Percentiles rank a stretch among this genome's conserved stretches.
These are phyloP conservation scores for Monochamus alternatus DNA, from an alignment of 2,888 invertebrate species.

Conservation along the genomic window DNA sequence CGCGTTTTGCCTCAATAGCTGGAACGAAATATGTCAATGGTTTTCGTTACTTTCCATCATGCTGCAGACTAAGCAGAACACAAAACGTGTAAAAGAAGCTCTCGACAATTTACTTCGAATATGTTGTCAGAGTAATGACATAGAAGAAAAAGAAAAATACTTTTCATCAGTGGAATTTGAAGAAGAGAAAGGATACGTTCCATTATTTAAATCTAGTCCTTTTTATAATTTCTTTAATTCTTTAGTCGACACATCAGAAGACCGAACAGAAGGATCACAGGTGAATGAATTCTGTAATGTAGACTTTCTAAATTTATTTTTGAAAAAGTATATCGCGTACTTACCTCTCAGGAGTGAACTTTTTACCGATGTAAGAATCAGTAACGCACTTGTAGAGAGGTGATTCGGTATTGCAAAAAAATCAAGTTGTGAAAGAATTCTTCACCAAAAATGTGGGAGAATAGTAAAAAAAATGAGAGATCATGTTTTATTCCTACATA, in stretches of 20 bases:
- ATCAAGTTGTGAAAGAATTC: neutral
- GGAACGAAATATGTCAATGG: neutral
- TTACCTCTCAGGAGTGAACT: constrained; percentile 24
- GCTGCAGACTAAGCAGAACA: neutral
- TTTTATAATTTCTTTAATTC: neutral
- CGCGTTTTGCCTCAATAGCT: neutral
- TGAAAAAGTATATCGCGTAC: constrained; percentile 13
- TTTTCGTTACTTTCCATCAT: neutral
- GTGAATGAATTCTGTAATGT: neutral
- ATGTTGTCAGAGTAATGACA: neutral
- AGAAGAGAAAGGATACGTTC: neutral
- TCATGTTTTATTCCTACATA: neutral
- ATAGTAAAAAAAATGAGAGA: constrained; percentile 5
- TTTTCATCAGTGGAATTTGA: neutral
- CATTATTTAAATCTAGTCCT: constrained; percentile 1
- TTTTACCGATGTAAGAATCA: neutral
- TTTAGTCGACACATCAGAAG: neutral
- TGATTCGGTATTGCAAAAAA: constrained; percentile 22
- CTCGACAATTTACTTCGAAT: no score
- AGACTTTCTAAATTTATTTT: neutral
- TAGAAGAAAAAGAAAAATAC: neutral
- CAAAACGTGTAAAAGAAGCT: neutral
- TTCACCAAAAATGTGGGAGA: constrained; percentile 12
- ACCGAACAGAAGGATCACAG: neutral
- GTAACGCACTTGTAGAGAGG: constrained; percentile 6